These are phyloP conservation scores for Pogonomyrmex californicus DNA, from an alignment of 1,140 invertebrate species.

Conservation along the genomic window DNA sequence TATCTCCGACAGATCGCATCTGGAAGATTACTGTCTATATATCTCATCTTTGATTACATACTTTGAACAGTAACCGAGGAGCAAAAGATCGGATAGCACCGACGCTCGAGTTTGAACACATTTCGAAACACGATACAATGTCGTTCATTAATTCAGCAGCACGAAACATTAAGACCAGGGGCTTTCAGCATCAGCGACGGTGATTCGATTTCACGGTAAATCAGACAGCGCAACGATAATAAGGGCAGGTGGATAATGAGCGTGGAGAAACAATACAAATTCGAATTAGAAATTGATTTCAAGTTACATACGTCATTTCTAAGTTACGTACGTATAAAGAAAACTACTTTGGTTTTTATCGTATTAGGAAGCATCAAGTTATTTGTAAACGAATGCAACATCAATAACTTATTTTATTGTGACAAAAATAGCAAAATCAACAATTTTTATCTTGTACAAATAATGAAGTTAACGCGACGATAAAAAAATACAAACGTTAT, in stretches of 20 bases:
- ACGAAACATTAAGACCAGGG: conserved; percentile 43
- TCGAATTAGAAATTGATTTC: background rate
- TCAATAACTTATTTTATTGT: background rate
- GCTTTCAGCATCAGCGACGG: conserved; percentile 11
- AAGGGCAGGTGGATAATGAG: conserved; percentile 25
- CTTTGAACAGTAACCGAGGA: conserved; percentile 28
- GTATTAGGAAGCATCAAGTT: background rate
- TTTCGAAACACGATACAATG: conserved; percentile 52
- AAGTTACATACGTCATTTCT: background rate
- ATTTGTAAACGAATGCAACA: background rate
- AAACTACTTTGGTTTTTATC: background rate
- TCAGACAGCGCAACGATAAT: conserved; percentile 38
- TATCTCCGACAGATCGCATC: conserved; percentile 14
- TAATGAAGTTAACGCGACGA: background rate
- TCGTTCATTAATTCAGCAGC: conserved; percentile 57
- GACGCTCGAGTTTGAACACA: conserved; percentile 1
- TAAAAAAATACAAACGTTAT: background rate
- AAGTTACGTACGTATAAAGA: background rate
- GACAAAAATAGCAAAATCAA: background rate
- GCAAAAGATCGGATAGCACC: conserved; percentile 28
- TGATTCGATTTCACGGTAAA: conserved; percentile 54
- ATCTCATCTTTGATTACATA: conserved; percentile 28
- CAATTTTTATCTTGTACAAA: too few species aligned
- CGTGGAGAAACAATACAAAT: conserved; percentile 13
- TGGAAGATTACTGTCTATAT: conserved; percentile 35